Evolutionary conservation across 2,797 vertebrate species (phyloP).

Genomic region (Octomys mimax): DNA sequence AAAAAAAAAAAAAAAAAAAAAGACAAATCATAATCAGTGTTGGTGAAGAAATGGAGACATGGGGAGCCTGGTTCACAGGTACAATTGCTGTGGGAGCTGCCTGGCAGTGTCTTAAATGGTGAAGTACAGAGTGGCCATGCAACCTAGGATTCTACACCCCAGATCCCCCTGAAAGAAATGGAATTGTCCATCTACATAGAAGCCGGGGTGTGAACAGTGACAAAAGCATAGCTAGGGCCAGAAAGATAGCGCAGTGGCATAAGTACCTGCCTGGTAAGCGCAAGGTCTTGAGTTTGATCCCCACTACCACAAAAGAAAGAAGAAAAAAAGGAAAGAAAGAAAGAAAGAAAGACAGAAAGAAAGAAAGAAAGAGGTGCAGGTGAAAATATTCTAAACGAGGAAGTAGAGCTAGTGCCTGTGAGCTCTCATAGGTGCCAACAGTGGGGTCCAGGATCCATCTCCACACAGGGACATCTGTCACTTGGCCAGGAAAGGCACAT

Average conservation of each 20-base stretch:
- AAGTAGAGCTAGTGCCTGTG: background rate
- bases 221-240: background rate
- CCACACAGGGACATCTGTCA: background rate
- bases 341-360: too few relatives aligned
- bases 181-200: background rate
- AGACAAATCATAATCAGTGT: background rate
- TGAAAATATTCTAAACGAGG: background rate
- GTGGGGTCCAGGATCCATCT: background rate
- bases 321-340: too few relatives aligned
- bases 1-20: background rate
- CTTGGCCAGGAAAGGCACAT: background rate
- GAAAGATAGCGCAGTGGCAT: too few relatives aligned
- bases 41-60: background rate
- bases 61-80: background rate
- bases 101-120: background rate
- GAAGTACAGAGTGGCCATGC: background rate
- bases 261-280: too few relatives aligned
- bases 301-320: too few relatives aligned
- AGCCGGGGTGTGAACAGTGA: background rate
- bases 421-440: background rate
- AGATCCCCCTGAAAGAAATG: background rate
- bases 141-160: background rate
- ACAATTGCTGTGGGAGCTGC: background rate
- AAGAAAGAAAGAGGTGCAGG: too few relatives aligned
- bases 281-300: too few relatives aligned